Conservation (phyloP, 2,888 invertebrate genomes). For the Lycaena phlaeas region DNA sequence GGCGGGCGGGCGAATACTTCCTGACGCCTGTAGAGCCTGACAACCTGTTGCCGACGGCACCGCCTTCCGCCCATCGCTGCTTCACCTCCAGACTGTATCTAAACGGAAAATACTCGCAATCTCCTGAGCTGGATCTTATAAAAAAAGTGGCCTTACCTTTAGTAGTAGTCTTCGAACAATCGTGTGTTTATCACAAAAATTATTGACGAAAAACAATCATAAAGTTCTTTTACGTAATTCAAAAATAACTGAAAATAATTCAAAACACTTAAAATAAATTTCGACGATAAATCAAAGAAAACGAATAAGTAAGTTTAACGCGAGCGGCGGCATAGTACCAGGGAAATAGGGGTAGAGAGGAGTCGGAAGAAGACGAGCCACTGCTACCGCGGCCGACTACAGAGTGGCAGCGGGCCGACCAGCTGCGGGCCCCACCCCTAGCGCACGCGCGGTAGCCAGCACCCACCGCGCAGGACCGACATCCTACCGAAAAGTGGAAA, state of each 20-base stretch:
- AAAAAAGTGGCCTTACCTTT: conserved; percentile 9
- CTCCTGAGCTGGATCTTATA: conserved; percentile 14
- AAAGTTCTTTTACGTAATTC: conserved; percentile 21
- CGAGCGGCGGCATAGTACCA: conserved; percentile 54
- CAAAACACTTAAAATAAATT: conserved; percentile 45
- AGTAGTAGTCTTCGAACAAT: conserved; percentile 17
- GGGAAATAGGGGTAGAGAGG: conserved; percentile 30
- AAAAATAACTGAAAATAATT: conserved; percentile 25
- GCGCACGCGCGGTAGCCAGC: conserved; percentile 47
- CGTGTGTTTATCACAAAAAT: conserved; percentile 46
- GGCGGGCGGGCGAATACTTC: conserved; percentile 36
- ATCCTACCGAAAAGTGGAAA: conserved; percentile 69
- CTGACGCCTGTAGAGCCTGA: conserved; percentile 34
- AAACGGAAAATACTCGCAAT: neutral
- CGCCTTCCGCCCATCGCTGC: conserved; percentile 67
- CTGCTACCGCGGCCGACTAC: conserved; percentile 63
- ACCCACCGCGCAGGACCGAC: conserved; percentile 61
- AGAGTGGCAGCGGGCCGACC: conserved; percentile 62
- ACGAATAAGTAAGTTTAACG: conserved; percentile 40
- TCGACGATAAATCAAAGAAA: conserved; percentile 37
- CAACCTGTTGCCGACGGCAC: conserved; percentile 69
- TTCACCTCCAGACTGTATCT: conserved; percentile 17
- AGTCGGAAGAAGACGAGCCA: conserved; percentile 43
- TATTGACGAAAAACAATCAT: conserved; percentile 40
- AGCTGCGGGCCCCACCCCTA: conserved; percentile 61